Percentiles rank a stretch among this genome's conserved stretches.
These are phyloP conservation scores for Epinephelus fuscoguttatus DNA, from an alignment of 2,113 vertebrate species.

Conservation along the genomic window DNA sequence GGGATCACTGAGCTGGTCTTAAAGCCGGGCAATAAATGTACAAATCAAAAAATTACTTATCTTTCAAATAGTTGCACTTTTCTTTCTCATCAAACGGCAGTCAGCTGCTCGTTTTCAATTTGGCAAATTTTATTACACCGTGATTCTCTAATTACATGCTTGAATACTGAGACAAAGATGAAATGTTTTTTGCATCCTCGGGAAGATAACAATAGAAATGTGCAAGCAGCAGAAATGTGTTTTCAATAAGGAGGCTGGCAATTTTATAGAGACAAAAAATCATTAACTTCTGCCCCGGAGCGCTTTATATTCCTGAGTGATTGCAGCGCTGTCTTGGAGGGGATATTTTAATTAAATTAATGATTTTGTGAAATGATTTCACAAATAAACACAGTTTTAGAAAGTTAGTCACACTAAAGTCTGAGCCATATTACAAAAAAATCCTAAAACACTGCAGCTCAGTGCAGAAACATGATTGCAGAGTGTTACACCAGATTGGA, in stretches of 20 bases:
- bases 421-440: background rate
- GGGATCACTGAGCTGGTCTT: constrained; percentile 39
- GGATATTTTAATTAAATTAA: constrained; percentile 47
- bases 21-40: constrained; percentile 26
- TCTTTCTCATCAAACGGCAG: constrained; percentile 14
- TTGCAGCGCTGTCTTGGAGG: constrained; percentile 6
- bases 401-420: background rate
- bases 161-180: constrained; percentile 47
- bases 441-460: constrained; percentile 5
- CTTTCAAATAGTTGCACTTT: constrained; percentile 11
- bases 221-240: constrained; percentile 47
- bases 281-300: constrained; percentile 50
- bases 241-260: constrained; percentile 35
- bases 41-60: constrained; percentile 25
- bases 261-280: constrained; percentile 44
- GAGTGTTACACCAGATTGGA: constrained; percentile 23
- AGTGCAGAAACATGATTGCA: constrained; percentile 5
- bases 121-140: constrained; percentile 26
- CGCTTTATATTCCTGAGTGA: constrained; percentile 37
- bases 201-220: constrained; percentile 54
- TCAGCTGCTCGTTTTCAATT: constrained; percentile 38
- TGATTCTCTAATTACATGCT: constrained; percentile 60
- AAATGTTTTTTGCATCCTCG: constrained; percentile 36
- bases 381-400: constrained; percentile 26
- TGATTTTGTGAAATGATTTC: constrained; percentile 30